Base-by-base conservation (phyloP, 2,797 vertebrate species). In the Bovichtus variegatus region DNA sequence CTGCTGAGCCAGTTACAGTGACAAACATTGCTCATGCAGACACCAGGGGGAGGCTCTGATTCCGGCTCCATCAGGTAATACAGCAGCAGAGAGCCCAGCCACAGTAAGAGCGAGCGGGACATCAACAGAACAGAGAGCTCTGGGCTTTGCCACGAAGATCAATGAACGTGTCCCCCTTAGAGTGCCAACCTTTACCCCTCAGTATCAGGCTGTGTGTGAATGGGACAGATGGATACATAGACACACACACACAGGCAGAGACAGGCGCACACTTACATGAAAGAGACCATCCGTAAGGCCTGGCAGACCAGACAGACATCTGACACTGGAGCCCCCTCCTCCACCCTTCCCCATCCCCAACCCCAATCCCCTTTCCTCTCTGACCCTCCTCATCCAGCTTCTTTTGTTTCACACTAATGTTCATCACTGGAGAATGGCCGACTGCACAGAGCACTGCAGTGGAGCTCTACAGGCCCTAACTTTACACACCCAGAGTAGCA, bases 331-430 rank as follows among this genome's bases (percentile, higher is more conserved):
- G 58, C 66, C 53, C 57, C 57, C 18, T 21, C 31, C 23, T n/a
- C n/a, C 46, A 43, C 69, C 64, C n/a, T 61, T 44, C 11, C 21
- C n/a, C 31, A 43, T 55, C 53, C 62, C 50, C 44, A 64, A 18
- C 46, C 71, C 75, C 73, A 79, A 43, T 76, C 83, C 79, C 50
- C 65, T 78, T 40, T 41, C 78, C 64, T 74, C 59, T 74, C 23
- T 84, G 67, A 87, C 78, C 84, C 60, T 40, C 60, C 62, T 80
- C 66, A 51, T 65, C 71, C 71, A 67, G 74, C 77, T 61, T 72
- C 83, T 87, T 85, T 89, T 84, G 86, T 91, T 84, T 84, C 87
- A 83, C 83, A 75, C 54, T 74, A 77, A 81, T 59, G 80, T 82
- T 81, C 60, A 29, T 83, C 81, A 55, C 87, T 44, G 51, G 71